Evolutionary conservation across 1,140 invertebrate species (phyloP).

Genomic region (Saccostrea cuccullata): DNA sequence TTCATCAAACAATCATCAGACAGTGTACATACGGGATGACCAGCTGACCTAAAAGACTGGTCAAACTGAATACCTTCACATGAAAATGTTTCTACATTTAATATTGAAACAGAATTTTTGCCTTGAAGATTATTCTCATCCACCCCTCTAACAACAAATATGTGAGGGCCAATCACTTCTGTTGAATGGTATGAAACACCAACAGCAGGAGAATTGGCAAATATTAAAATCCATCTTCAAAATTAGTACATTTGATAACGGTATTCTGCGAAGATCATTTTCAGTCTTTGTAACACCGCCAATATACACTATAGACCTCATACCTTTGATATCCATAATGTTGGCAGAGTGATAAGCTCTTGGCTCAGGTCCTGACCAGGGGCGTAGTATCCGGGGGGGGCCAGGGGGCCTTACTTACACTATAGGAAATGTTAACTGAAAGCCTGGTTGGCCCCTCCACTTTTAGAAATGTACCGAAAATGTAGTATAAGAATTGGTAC

Average conservation of each 20-base stretch:
- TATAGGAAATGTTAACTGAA: no score
- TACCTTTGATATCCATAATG: background rate
- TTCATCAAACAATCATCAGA: constrained; percentile 40
- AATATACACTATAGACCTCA: background rate
- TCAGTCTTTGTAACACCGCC: constrained; percentile 2
- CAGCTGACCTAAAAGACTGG: background rate
- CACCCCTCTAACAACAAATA: constrained; percentile 23
- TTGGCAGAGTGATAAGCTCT: background rate
- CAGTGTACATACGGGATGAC: constrained; percentile 3
- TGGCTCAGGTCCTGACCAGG: background rate
- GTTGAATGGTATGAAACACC: constrained; percentile 15
- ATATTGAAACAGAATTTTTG: background rate
- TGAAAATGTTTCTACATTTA: constrained; percentile 18
- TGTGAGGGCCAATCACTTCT: background rate
- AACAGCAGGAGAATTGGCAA: constrained; percentile 14
- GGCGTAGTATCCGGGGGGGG: no score
- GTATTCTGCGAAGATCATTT: constrained; percentile 17
- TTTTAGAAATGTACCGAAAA: no score
- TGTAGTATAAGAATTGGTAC: no score
- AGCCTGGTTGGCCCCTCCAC: no score
- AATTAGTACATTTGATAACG: constrained; percentile 15
- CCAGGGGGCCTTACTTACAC: no score
- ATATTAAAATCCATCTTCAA: background rate
- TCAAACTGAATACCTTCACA: background rate
- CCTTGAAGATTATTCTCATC: constrained; percentile 6